phyloP scores from a whole-genome alignment of 2,113 vertebrate genomes.

The Carassius auratus region DNA sequence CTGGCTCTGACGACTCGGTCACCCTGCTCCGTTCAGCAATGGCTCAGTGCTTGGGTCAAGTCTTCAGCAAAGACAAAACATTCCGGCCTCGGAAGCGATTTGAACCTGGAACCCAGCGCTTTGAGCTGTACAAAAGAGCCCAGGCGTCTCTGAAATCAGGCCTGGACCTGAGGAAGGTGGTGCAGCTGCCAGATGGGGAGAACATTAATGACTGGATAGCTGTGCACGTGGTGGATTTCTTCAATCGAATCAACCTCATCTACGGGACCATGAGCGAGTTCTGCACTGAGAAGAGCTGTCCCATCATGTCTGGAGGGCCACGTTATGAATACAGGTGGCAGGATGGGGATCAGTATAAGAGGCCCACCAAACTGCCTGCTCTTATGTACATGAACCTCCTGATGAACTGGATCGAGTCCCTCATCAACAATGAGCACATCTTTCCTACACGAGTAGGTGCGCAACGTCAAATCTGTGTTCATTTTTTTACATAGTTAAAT shows the following conservation, averaged over 20 bases:
- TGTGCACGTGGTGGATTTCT: conserved; percentile 96
- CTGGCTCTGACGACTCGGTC: conserved; percentile 20
- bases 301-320: conserved; percentile 93
- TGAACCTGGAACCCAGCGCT: conserved; percentile 93
- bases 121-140: conserved; percentile 95
- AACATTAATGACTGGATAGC: conserved; percentile 95
- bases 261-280: conserved; percentile 94
- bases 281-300: conserved; percentile 89
- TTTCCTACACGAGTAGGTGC: conserved; percentile 96
- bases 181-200: conserved; percentile 89
- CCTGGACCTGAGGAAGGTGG: conserved; percentile 90
- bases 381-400: conserved; percentile 93
- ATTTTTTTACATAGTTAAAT: too few species aligned
- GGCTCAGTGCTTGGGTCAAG: conserved; percentile 95
- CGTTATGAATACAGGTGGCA: conserved; percentile 97
- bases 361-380: conserved; percentile 90
- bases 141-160: conserved; percentile 96
- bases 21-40: conserved; percentile 69
- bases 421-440: conserved; percentile 94
- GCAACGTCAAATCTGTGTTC: conserved; percentile 52
- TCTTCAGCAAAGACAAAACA: conserved; percentile 97
- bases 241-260: conserved; percentile 97
- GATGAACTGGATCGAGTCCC: conserved; percentile 97
- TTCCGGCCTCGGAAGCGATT: conserved; percentile 93
- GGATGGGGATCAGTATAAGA: conserved; percentile 89